Evolutionary conservation across 1,140 invertebrate genomes (phyloP).

Genomic region (Prorops nasuta): DNA sequence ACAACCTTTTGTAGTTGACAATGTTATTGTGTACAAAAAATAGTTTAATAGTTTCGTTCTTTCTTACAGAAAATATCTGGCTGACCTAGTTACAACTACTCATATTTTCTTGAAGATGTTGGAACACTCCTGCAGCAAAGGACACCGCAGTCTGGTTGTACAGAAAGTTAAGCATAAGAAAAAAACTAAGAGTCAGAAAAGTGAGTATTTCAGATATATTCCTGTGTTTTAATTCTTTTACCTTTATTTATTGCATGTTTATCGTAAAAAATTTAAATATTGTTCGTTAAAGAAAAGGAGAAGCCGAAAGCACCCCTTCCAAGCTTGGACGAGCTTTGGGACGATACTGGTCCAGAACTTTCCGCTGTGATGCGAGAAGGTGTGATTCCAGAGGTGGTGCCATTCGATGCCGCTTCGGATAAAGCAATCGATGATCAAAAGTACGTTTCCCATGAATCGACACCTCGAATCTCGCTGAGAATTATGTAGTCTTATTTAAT

Average conservation of each 20-base stretch:
- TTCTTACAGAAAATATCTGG: constrained; percentile 70
- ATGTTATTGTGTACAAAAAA: too few species aligned
- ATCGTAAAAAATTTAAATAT: neutral
- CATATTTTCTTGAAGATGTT: constrained; percentile 93
- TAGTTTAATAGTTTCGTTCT: constrained; percentile 8
- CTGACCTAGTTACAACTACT: constrained; percentile 84
- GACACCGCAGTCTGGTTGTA: constrained; percentile 67
- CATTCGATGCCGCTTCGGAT: constrained; percentile 86
- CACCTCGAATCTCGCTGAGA: too few species aligned
- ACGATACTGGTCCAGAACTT: constrained; percentile 68
- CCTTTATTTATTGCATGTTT: neutral
- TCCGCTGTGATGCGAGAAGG: constrained; percentile 65
- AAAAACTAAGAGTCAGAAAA: constrained; percentile 59
- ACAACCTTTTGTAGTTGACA: too few species aligned
- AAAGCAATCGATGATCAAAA: constrained; percentile 85
- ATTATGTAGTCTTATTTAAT: too few species aligned
- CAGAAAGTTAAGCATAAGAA: constrained; percentile 64
- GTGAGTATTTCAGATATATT: constrained; percentile 39
- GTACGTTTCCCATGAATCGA: too few species aligned
- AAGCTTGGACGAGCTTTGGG: constrained; percentile 69
- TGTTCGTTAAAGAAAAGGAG: constrained; percentile 8
- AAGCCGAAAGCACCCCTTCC: constrained; percentile 34
- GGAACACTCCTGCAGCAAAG: constrained; percentile 73
- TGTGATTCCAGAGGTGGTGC: constrained; percentile 65
- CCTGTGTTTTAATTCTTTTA: too few species aligned